Percentiles rank a stretch among this genome's conserved stretches.
phyloP scores from a whole-genome alignment of 2,888 invertebrate species.

The Poecilobothrus nobilitatus region DNA sequence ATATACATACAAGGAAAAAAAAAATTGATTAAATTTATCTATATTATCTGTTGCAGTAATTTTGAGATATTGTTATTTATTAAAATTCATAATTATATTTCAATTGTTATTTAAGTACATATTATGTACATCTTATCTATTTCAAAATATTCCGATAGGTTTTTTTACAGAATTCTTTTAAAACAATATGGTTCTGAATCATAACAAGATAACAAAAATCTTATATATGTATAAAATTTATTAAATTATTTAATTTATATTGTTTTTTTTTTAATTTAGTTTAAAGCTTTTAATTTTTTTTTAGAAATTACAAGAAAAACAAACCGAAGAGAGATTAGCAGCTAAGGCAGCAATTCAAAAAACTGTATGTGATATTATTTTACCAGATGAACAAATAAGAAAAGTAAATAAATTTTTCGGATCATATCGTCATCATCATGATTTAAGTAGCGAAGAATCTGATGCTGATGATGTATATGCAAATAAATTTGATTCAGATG shows the following conservation, averaged over 20 bases:
- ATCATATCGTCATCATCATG: constrained; percentile 30
- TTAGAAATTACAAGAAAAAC: constrained; percentile 35
- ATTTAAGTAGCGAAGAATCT: constrained; percentile 25
- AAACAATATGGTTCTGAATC: too few relatives aligned
- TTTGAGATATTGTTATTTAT: too few relatives aligned
- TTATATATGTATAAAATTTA: too few relatives aligned
- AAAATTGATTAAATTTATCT: not conserved
- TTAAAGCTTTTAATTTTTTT: constrained; percentile 12
- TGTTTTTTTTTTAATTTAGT: too few relatives aligned
- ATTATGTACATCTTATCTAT: too few relatives aligned
- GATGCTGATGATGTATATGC: constrained; percentile 30
- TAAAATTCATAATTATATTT: too few relatives aligned
- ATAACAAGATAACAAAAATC: too few relatives aligned
- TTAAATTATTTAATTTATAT: too few relatives aligned
- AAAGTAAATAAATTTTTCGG: constrained; percentile 32
- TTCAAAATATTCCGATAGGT: too few relatives aligned
- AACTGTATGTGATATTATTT: constrained; percentile 12
- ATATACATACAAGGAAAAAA: not conserved
- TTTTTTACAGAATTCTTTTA: too few relatives aligned
- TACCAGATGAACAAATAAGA: constrained; percentile 28
- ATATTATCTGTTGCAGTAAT: not conserved
- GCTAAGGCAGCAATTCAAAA: constrained; percentile 22
- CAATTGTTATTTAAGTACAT: too few relatives aligned
- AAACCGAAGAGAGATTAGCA: constrained; percentile 35
- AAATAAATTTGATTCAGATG: constrained; percentile 26